Percentiles rank a stretch among this genome's conserved stretches.
Conservation (phyloP, 2,113 vertebrate genomes). For the Furnarius figulus region DNA sequence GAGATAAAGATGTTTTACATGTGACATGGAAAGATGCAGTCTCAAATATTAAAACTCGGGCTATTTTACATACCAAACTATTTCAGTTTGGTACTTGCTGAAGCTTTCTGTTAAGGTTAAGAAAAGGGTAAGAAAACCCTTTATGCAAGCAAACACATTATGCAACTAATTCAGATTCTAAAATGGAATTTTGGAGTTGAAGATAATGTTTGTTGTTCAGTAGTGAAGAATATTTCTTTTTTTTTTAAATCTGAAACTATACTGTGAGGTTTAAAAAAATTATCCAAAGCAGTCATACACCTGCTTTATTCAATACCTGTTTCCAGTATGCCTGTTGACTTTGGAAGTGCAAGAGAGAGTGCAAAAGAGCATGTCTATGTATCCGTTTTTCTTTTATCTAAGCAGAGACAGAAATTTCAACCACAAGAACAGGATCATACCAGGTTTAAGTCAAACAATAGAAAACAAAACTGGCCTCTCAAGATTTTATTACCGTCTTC, state of each 20-base stretch:
- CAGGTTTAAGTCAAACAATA: constrained; percentile 27
- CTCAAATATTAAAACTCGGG: not conserved
- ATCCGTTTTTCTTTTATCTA: not conserved
- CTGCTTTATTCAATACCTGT: constrained; percentile 1
- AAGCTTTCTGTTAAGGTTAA: not conserved
- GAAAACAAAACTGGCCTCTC: constrained; percentile 54
- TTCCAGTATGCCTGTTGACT: not conserved
- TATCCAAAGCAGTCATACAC: not conserved
- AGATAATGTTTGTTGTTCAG: not conserved
- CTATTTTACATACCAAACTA: not conserved
- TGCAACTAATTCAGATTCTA: not conserved
- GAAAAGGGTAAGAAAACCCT: not conserved
- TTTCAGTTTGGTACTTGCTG: not conserved
- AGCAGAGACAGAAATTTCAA: constrained; percentile 44
- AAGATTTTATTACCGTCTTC: constrained; percentile 62
- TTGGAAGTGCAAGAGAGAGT: not conserved
- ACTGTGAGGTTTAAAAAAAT: not conserved
- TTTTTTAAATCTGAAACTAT: not conserved
- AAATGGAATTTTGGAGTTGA: not conserved
- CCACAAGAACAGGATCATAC: constrained; percentile 29
- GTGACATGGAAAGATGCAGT: not conserved
- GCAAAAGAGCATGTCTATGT: rapidly evolving
- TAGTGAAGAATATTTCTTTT: not conserved
- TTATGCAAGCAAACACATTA: not conserved
- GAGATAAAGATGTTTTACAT: not conserved